A percentile compares a stretch with the other conserved stretches of the same genome.
Evolutionary conservation across 2,888 invertebrate species (phyloP).

Genomic region (Rugalucina vietnamica): DNA sequence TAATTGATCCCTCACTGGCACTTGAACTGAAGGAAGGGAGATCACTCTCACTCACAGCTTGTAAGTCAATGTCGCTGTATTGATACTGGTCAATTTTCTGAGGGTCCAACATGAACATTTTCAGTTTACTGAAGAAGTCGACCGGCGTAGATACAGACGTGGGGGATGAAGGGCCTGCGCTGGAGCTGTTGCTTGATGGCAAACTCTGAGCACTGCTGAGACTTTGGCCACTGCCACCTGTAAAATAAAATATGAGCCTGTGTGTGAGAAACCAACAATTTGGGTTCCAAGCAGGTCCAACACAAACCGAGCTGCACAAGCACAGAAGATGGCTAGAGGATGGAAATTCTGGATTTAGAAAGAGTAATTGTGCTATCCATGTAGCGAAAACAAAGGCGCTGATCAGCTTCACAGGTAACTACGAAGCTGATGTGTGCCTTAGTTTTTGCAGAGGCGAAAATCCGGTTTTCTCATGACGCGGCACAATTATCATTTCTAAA

Average conservation of each 20-base stretch:
- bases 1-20: not conserved
- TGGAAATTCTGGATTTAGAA: too few relatives aligned
- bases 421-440: too few relatives aligned
- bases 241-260: not conserved
- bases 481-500: too few relatives aligned
- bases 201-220: conserved; percentile 40
- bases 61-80: not conserved
- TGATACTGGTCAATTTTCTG: conserved; percentile 35
- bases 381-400: too few relatives aligned
- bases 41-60: not conserved
- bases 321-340: too few relatives aligned
- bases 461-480: too few relatives aligned
- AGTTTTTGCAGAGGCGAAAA: too few relatives aligned
- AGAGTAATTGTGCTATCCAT: too few relatives aligned
- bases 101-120: conserved; percentile 59
- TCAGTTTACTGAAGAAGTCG: conserved; percentile 68
- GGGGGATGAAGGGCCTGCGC: conserved; percentile 92
- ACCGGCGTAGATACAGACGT: conserved; percentile 70
- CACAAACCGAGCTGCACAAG: too few relatives aligned
- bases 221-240: conserved; percentile 13
- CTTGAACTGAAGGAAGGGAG: not conserved
- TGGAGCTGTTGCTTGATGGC: conserved; percentile 90
- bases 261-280: too few relatives aligned
- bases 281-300: too few relatives aligned
- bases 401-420: too few relatives aligned